phyloP scores from a whole-genome alignment of 2,113 vertebrate species.

The Hypomesus transpacificus region DNA sequence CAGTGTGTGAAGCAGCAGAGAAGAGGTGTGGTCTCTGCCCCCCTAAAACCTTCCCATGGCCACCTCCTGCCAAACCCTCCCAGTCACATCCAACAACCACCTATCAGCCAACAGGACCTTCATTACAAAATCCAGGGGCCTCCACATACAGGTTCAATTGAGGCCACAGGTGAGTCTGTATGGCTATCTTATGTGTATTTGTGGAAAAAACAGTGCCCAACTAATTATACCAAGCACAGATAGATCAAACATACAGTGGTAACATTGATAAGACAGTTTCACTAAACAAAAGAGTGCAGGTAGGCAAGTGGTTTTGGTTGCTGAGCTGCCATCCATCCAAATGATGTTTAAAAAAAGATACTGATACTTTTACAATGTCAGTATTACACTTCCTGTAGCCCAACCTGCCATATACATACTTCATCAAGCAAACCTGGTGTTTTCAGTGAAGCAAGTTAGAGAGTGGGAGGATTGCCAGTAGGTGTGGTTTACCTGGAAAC shows the following conservation, averaged over 20 bases:
- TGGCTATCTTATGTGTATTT: background rate
- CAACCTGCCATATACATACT: no score
- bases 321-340: no score
- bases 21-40: slow-evolving; percentile 50
- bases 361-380: no score
- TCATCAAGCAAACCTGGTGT: background rate
- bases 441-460: slow-evolving; percentile 12
- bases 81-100: slow-evolving; percentile 16
- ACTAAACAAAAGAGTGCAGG: no score
- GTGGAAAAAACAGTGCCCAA: no score
- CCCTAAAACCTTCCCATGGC: background rate
- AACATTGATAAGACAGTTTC: no score
- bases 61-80: background rate
- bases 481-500: slow-evolving; percentile 1
- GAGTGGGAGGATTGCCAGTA: slow-evolving; percentile 8
- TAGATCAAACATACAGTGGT: no score
- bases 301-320: no score
- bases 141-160: background rate
- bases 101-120: background rate
- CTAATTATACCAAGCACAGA: background rate
- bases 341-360: no score
- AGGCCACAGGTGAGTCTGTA: background rate
- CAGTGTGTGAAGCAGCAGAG: slow-evolving; percentile 83
- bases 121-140: background rate
- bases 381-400: no score